A percentile compares a stretch with the other conserved stretches of the same genome.
phyloP scores from a whole-genome alignment of 2,888 invertebrate genomes.

The Latrodectus elegans region DNA sequence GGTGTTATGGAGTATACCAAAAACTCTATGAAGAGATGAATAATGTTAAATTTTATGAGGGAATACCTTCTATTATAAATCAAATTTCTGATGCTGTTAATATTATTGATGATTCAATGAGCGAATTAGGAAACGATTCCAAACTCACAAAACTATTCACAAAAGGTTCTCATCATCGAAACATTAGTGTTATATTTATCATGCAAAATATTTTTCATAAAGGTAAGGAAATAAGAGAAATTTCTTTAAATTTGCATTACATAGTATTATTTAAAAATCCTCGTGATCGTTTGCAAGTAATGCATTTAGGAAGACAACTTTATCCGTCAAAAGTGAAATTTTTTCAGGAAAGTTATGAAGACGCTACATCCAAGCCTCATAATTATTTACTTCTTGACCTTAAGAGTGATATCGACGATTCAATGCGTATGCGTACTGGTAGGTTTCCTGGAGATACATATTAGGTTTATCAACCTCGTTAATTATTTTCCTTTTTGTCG shows the following conservation, averaged over 20 bases:
- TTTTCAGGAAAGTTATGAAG: constrained; percentile 30
- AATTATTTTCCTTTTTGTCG: not conserved
- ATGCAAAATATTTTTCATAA: constrained; percentile 44
- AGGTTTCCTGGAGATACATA: constrained; percentile 21
- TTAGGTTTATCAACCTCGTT: constrained; percentile 35
- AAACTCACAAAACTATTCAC: constrained; percentile 18
- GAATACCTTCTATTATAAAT: constrained; percentile 12
- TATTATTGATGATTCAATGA: not conserved
- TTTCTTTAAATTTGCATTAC: constrained; percentile 34
- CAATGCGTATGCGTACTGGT: constrained; percentile 18
- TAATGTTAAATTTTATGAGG: constrained; percentile 26
- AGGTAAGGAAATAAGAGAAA: constrained; percentile 36
- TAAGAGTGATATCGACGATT: constrained; percentile 15
- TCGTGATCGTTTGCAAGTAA: constrained; percentile 30
- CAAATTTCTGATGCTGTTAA: not conserved
- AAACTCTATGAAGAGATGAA: not conserved
- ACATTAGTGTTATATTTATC: constrained; percentile 43
- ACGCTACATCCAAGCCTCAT: constrained; percentile 30
- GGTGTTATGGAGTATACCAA: constrained; percentile 25
- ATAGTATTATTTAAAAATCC: constrained; percentile 37
- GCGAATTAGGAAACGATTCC: not conserved
- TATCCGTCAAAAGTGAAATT: constrained; percentile 22
- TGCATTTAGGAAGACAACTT: constrained; percentile 31
- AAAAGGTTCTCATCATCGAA: constrained; percentile 43
- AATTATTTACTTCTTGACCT: constrained; percentile 44